A percentile compares a stretch with the other conserved stretches of the same genome.
phyloP scores from a whole-genome alignment of 2,113 vertebrate genomes.

The Canis aureus region DNA sequence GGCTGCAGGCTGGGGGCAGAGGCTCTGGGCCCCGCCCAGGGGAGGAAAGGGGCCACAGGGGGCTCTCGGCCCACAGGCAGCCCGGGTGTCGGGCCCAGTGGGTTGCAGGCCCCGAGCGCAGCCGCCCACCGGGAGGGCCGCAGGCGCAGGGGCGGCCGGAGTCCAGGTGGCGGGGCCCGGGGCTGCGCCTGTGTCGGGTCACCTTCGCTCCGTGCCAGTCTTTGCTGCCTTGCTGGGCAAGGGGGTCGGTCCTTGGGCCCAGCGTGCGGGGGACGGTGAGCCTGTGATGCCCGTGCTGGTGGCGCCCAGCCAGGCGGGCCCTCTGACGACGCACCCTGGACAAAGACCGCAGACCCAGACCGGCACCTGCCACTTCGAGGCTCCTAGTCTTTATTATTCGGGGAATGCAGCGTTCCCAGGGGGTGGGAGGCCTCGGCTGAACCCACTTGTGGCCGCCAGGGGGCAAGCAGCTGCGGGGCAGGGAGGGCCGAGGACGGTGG shows the following conservation, averaged over 20 bases:
- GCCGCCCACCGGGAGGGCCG: accelerated
- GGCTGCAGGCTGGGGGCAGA: background rate
- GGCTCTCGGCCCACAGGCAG: background rate
- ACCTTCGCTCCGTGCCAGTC: accelerated
- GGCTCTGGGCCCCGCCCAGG: accelerated
- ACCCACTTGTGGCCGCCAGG: background rate
- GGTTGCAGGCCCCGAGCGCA: accelerated
- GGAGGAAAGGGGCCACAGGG: accelerated
- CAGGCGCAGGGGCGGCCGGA: accelerated
- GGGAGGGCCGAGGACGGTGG: background rate
- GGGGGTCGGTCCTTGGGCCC: no score
- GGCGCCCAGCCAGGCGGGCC: background rate
- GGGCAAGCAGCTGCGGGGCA: background rate
- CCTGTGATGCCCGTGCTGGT: accelerated
- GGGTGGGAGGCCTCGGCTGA: no score
- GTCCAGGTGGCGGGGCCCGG: no score
- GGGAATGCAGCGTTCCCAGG: accelerated
- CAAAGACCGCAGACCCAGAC: accelerated
- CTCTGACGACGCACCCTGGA: accelerated
- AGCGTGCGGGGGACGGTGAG: accelerated
- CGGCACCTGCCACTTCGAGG: accelerated
- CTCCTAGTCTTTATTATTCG: background rate
- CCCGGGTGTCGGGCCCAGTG: background rate
- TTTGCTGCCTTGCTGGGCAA: no score
- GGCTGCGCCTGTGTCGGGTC: background rate